phyloP scores from a whole-genome alignment of 2,888 invertebrate genomes.

The Pandemis corylana region DNA sequence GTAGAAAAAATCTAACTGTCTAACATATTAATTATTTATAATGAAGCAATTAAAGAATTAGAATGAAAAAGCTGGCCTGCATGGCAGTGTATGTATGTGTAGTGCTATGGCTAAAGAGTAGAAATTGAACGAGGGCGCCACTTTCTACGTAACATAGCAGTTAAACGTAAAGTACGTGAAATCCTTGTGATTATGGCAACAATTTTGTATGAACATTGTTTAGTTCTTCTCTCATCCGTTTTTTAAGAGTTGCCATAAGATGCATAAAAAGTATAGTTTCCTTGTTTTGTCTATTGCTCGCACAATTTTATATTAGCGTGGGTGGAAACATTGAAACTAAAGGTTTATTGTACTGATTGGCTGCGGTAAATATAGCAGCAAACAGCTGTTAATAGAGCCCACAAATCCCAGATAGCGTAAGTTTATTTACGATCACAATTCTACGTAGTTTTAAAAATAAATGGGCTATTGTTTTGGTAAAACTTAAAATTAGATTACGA shows the following conservation, averaged over 20 bases:
- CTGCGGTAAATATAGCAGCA: constrained; percentile 19
- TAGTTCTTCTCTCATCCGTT: too few relatives aligned
- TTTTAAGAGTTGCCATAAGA: not conserved
- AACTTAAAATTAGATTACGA: not conserved
- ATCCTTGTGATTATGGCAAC: too few relatives aligned
- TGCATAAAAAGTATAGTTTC: not conserved
- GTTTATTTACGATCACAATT: constrained; percentile 27
- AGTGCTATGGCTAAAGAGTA: too few relatives aligned
- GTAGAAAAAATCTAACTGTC: too few relatives aligned
- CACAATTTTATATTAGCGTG: not conserved
- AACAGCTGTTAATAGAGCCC: constrained; percentile 8
- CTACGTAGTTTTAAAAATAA: constrained; percentile 30
- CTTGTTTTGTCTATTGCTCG: not conserved
- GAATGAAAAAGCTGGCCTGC: not conserved
- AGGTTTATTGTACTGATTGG: constrained; percentile 10
- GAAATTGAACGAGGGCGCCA: too few relatives aligned
- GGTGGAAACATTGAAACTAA: constrained; percentile 1
- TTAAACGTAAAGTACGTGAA: too few relatives aligned
- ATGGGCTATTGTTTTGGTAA: constrained; percentile 14
- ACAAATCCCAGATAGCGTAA: constrained; percentile 23
- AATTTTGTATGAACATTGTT: too few relatives aligned
- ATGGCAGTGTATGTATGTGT: not conserved
- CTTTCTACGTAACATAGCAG: too few relatives aligned
- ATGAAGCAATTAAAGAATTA: not conserved
- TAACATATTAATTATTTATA: not conserved